Evolutionary conservation across 2,113 vertebrate species (phyloP), one percentile per base, ranked within the genome.

Genomic region (Psilopogon haemacephalus): DNA sequence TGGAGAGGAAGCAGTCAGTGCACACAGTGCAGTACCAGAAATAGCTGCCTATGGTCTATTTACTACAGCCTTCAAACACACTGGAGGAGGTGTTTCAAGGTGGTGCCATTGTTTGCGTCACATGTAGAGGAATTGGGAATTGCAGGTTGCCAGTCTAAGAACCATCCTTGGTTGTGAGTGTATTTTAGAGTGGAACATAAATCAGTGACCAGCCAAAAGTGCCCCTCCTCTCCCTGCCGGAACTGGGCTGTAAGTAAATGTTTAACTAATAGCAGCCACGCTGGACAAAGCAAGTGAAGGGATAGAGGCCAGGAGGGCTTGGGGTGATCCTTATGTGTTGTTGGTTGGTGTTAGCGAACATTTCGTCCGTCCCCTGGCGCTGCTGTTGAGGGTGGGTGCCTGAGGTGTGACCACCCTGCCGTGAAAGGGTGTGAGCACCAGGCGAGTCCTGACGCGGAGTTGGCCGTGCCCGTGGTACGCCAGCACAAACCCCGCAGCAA

Each of bases 401-500:
- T 30, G 38, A 9, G 27, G 44, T 9, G 13, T 14, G 13, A 6
- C 26, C 11, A 4, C 68, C 54, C 4, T 17, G 28, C 32, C 19
- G 4, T 1, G 33, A 13, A 3, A 27, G n/a, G 5, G n/a, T 5
- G 18, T 3, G 24, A 11, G 21, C 26, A 5, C 38, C 33, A 3
- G 0, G 1, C 1, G 1, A 5, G 13, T 0, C 24, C 38, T 8
- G 33, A 6, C 11, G 62, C 11, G 60, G 71, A 32, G 27, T 11
- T 0, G 3, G 44, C 86, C 46, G 58, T 11, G 59, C 74, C 52
- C 73, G 0, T 2, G 5, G 2, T 23, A 5, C 4, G 7, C 38
- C 1, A 15, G 8, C 42, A 2, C 33, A 2, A 3, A 1, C 7
- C 73, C 1, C 12, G 28, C 3, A 6, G 7, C 1, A n/a, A n/a